Evolutionary conservation across 1,140 invertebrate genomes (phyloP).

Genomic region (Bombus sibiricus): DNA sequence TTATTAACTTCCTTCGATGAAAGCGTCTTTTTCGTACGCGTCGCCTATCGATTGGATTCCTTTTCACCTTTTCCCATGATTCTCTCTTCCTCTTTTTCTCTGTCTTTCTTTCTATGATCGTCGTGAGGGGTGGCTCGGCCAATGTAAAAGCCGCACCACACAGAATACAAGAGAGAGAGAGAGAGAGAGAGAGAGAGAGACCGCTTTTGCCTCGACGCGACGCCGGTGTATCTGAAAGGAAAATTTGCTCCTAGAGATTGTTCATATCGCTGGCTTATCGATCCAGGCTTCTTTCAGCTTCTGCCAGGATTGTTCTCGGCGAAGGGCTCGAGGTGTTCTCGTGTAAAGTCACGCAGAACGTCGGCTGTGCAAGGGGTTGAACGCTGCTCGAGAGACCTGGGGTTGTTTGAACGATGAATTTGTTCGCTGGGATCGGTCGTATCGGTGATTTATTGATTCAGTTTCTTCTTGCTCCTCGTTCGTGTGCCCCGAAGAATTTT

Average conservation of each 20-base stretch:
- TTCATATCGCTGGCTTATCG: slow-evolving; percentile 34
- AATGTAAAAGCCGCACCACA: slow-evolving; percentile 2
- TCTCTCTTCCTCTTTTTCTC: neutral
- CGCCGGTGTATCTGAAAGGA: slow-evolving; percentile 22
- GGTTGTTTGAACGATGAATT: neutral
- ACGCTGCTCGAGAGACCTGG: too few relatives aligned
- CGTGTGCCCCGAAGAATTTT: neutral
- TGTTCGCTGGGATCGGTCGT: neutral
- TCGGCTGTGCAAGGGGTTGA: neutral
- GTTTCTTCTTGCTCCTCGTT: too few relatives aligned
- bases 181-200: neutral
- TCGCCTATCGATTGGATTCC: slow-evolving; percentile 28
- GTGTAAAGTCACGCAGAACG: slow-evolving; percentile 29
- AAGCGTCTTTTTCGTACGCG: slow-evolving; percentile 39
- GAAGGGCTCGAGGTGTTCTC: slow-evolving; percentile 32
- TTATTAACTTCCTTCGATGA: slow-evolving; percentile 59
- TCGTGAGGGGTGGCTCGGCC: neutral
- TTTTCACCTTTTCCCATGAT: slow-evolving; percentile 37
- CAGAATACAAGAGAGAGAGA: neutral
- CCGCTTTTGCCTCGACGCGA: slow-evolving; percentile 4
- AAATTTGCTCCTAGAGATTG: slow-evolving; percentile 29
- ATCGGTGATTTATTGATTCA: slow-evolving; percentile 2
- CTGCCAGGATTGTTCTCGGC: slow-evolving; percentile 18
- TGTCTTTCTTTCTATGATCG: neutral
- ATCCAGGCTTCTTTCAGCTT: slow-evolving; percentile 26